phyloP scores from a whole-genome alignment of 2,888 invertebrate species.

The Busseola fusca region DNA sequence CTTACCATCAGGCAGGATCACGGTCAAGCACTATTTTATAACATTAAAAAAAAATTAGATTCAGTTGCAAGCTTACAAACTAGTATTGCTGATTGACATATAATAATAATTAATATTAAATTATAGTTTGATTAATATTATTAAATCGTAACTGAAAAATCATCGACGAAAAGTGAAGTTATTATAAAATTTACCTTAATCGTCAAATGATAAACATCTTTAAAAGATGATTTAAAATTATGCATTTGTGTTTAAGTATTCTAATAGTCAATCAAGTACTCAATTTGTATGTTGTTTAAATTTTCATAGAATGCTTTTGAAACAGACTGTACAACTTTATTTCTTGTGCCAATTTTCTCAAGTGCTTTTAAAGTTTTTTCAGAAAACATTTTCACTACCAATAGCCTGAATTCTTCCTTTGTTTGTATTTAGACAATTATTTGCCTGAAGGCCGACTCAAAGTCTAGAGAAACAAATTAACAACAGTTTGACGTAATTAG shows the following conservation, averaged over 20 bases:
- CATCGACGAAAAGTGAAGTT: neutral
- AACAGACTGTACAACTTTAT: neutral
- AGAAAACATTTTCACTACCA: conserved; percentile 5
- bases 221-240: neutral
- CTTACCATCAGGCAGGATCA: too few species aligned
- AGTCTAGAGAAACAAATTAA: conserved; percentile 48
- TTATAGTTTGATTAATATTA: neutral
- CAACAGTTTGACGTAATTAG: conserved; percentile 30
- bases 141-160: neutral
- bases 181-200: neutral
- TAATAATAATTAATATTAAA: neutral
- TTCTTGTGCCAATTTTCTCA: conserved; percentile 3
- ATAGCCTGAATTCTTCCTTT: conserved; percentile 21
- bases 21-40: too few species aligned
- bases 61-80: too few species aligned
- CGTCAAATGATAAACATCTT: neutral
- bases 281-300: neutral
- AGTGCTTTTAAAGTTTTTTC: conserved; percentile 15
- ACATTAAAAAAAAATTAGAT: too few species aligned
- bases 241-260: neutral
- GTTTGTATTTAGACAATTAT: conserved; percentile 11
- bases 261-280: neutral
- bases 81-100: too few species aligned
- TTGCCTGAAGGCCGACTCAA: conserved; percentile 24
- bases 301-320: neutral